Base-by-base conservation (phyloP, 2,888 invertebrate genomes). In the Pemphredon lugubris region DNA sequence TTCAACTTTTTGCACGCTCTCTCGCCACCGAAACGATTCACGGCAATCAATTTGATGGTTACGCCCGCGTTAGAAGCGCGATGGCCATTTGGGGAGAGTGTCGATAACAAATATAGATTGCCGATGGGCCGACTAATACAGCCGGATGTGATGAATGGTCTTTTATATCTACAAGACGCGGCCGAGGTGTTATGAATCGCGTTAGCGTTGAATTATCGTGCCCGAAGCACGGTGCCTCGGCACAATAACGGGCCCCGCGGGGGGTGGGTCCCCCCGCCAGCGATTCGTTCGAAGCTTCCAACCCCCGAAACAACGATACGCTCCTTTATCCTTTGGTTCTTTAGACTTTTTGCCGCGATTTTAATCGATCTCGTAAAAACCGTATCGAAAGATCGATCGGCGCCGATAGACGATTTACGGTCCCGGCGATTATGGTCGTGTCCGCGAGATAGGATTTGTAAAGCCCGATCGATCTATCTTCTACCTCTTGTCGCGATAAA, bases 171-270 rank as follows among this genome's bases (percentile, higher is more conserved):
- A 54, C 48, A 68, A n/a, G 70, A 66, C 79, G 58, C 68, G 57
- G 68, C 47, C 59, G 69, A 81, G 83, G 82, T 74, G 82, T 83
- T 84, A 77, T 81, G 75, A 79, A 76, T 76, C 80, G 74, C 78
- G 82, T 84, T 84, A 84, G 80, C 78, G 82, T 86, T 84, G 82
- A 85, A 86, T 86, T 86, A 85, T 86, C 76, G 82, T 84, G 77
- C 77, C 77, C 75, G 79, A 73, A 63, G 73, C 60, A 48, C 37
- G 64, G 74, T 47, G 58, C 77, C 78, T 75, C 82, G 82, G 77
- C 82, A 84, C 83, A 82, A 85, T 84, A 84, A 81, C 77, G 70
- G 59, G 60, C 75, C 81, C 83, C 59, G 70, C 81, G 75, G 83
- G 85, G 73, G 82, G 84, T 39, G 6, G 47, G 60, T 42, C 18